Percentiles rank a stretch among this genome's conserved stretches.
phyloP scores from a whole-genome alignment of 2,888 invertebrate species.

The Microctonus hyperodae region DNA sequence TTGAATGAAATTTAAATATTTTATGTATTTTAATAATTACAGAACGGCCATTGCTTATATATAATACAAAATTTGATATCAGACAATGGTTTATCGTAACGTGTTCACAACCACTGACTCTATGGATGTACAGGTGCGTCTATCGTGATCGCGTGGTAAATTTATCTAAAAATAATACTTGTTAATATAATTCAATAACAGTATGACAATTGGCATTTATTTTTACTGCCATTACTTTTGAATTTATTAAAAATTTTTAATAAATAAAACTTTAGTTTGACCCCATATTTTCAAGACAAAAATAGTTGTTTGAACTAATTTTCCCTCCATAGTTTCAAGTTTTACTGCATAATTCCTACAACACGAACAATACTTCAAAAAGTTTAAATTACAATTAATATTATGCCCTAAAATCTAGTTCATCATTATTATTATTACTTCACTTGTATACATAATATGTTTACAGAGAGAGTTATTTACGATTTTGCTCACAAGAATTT shows the following conservation, averaged over 20 bases:
- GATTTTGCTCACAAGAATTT: slow-evolving; percentile 92
- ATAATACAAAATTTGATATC: slow-evolving; percentile 93
- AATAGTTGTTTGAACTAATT: neutral
- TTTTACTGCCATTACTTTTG: neutral
- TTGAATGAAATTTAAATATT: slow-evolving; percentile 16
- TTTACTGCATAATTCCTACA: neutral
- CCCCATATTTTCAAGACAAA: neutral
- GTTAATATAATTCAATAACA: slow-evolving; percentile 13
- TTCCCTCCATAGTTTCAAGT: neutral
- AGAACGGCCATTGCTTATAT: slow-evolving; percentile 89
- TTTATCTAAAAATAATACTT: slow-evolving; percentile 29
- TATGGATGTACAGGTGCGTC: slow-evolving; percentile 88
- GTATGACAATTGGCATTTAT: slow-evolving; percentile 14
- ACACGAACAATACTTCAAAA: neutral
- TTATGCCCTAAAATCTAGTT: slow-evolving; percentile 18
- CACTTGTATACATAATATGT: slow-evolving; percentile 10
- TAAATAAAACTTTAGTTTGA: slow-evolving; percentile 13
- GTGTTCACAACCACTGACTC: slow-evolving; percentile 86
- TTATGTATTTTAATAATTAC: slow-evolving; percentile 38
- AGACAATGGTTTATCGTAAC: slow-evolving; percentile 95
- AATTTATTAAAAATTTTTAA: neutral
- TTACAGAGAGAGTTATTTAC: slow-evolving; percentile 84
- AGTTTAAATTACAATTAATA: slow-evolving; percentile 18
- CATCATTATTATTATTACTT: neutral
- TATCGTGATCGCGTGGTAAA: slow-evolving; percentile 22